These are phyloP conservation scores for Notolabrus celidotus DNA, from an alignment of 2,797 vertebrate species.

Conservation along the genomic window DNA sequence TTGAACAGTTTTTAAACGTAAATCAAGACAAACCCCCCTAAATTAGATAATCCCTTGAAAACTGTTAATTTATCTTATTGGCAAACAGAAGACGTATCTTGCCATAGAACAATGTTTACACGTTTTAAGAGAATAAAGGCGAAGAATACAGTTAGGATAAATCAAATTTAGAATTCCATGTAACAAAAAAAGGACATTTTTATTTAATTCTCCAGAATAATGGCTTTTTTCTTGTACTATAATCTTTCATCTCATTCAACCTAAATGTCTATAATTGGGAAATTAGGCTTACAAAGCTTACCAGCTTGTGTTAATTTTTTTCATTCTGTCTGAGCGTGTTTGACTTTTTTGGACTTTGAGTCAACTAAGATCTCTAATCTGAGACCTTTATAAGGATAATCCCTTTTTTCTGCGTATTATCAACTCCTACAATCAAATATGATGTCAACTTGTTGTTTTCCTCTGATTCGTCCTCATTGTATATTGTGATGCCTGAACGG, in stretches of 20 bases:
- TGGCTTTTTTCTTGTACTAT: neutral
- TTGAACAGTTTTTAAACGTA: too few relatives aligned
- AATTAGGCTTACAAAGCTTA: neutral
- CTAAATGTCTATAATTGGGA: neutral
- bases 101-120: too few relatives aligned
- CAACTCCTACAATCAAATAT: neutral
- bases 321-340: neutral
- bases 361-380: neutral
- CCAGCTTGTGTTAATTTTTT: neutral
- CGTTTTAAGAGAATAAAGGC: too few relatives aligned
- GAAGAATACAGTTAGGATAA: too few relatives aligned
- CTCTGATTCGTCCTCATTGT: neutral
- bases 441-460: neutral
- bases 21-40: too few relatives aligned
- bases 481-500: conserved; percentile 11
- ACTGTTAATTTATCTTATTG: too few relatives aligned
- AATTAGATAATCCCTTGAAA: too few relatives aligned
- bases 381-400: neutral
- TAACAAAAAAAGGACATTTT: too few relatives aligned
- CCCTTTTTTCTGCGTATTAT: neutral
- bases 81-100: too few relatives aligned
- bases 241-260: neutral
- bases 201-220: neutral
- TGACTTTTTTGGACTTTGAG: neutral
- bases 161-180: too few relatives aligned